Base-by-base conservation (phyloP, 2,797 vertebrate genomes). In the Periophthalmus magnuspinnatus region DNA sequence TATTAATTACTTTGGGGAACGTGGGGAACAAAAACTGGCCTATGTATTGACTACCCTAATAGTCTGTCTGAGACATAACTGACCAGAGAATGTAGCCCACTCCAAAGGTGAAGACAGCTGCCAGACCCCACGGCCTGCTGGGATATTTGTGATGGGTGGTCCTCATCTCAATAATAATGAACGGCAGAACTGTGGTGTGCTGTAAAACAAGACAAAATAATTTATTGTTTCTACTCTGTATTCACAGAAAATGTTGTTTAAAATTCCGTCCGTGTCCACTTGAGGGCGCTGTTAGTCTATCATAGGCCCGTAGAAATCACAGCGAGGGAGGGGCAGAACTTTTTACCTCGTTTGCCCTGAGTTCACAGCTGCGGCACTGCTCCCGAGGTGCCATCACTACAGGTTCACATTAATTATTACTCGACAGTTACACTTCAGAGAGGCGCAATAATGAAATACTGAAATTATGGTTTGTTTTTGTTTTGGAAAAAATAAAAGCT, bases 121-220 rank as follows among this genome's bases (percentile, higher is more conserved):
- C 82, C 79, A 98, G 90, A 63, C 97, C 97, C 47, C 92, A 94
- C 67, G 75, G 85, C 91, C 96, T 96, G 90, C 95, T 96, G 89
- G 97, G 97, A 86, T 98, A 99, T 54, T 92, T 92, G 84, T 99
- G 97, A 88, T 93, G 94, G 73, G 96, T 97, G 81, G 97, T 98
- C 92, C 97, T 94, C 97, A 99, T 99, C 94, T 99, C 96, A 65
- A 99, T 99, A 91, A 99, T 93, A 93, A 99, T 95, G 92, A 99
- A 99, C 65, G 97, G 97, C 48, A 99, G 94, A 55, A 99, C 97
- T 1, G 96, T 98, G 57, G 97, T 99, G 90, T 99, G 97, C 97
- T 99, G 91, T 90, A 55, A 6, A 45, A 13, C 16, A 22, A 48
- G n/a, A 54, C 4, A 54, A n/a, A 2, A 54, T 21, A 34, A 14